A percentile compares a stretch with the other conserved stretches of the same genome.
These are phyloP conservation scores for Pseudomyrmex gracilis DNA, from an alignment of 1,140 invertebrate genomes.

Conservation along the genomic window DNA sequence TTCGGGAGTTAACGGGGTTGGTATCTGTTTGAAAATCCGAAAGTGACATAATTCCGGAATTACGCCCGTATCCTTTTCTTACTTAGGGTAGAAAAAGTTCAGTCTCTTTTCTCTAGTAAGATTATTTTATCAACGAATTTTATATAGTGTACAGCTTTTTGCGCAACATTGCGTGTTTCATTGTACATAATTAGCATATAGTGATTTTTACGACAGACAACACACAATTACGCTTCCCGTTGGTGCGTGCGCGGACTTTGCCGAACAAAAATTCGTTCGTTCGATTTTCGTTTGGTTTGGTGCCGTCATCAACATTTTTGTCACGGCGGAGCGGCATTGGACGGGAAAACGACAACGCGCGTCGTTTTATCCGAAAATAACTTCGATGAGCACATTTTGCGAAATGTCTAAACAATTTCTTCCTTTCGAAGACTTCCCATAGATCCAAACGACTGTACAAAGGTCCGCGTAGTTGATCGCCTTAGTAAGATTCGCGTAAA, in stretches of 20 bases:
- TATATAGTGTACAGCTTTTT: background rate
- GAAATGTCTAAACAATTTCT: conserved; percentile 74
- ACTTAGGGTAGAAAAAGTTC: background rate
- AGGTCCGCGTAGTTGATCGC: conserved; percentile 81
- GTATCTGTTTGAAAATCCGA: too few relatives aligned
- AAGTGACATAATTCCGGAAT: too few relatives aligned
- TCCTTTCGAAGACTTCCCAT: conserved; percentile 81
- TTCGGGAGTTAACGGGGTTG: too few relatives aligned
- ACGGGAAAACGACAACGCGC: background rate
- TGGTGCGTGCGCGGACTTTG: conserved; percentile 6
- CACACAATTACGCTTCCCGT: conserved; percentile 13
- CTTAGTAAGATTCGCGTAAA: conserved; percentile 82
- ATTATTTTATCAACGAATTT: conserved; percentile 37
- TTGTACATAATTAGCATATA: conserved; percentile 49
- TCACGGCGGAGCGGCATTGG: background rate
- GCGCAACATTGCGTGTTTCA: conserved; percentile 40
- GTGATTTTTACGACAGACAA: conserved; percentile 4
- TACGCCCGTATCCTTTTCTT: background rate
- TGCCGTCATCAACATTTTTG: background rate
- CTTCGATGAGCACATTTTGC: conserved; percentile 7
- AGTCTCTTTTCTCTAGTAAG: background rate
- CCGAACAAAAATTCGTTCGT: conserved; percentile 19
- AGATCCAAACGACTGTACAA: conserved; percentile 84
- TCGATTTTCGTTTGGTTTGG: conserved; percentile 19
- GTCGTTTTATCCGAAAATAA: conserved; percentile 25